Base-by-base conservation (phyloP, 2,113 vertebrate genomes). In the Orycteropus afer region DNA sequence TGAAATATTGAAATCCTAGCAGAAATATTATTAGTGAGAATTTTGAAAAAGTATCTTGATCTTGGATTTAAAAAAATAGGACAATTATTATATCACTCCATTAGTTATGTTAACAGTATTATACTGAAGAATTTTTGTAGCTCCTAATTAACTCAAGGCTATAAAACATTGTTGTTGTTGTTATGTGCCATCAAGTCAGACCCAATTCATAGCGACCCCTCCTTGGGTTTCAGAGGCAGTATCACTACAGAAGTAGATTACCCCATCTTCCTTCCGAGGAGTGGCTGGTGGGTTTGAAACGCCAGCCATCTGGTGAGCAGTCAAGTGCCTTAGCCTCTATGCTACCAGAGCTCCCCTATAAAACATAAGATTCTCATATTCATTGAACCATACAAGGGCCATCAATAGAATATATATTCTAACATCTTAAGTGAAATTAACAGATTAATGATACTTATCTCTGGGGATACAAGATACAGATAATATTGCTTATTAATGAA, bases 401-500 rank as follows among this genome's bases (percentile, higher is more conserved):
- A 61, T 27, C 37, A 90, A 69, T 65, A 86, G n/a, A 84, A 79
- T 82, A 74, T 40, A 37, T 49, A 78, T 47, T 95, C 81, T 25
- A 91, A 63, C 29, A 89, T 88, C 17, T 53, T 88, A 85, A 86
- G 55, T 86, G 49, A 95, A 88, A 90, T 95, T 95, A 96, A 96
- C 90, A 90, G 91, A 90, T 78, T 73, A 74, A 74, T 79, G 42
- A 85, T 81, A 74, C 32, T 95, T 94, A 42, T 90, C 59, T 92
- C 78, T 89, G 29, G 34, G 69, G 69, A 49, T 93, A 93, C 96
- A 73, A 96, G 89, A 53, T 81, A 91, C 51, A 76, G 83, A 89
- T 84, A 91, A 84, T 59, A 91, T 73, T 90, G 88, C n/a, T 95
- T 95, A 94, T 91, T 97, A 73, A 45, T 85, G 73, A 93, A 88